Conservation (phyloP, 2,113 vertebrate genomes). For the Polypterus senegalus region DNA sequence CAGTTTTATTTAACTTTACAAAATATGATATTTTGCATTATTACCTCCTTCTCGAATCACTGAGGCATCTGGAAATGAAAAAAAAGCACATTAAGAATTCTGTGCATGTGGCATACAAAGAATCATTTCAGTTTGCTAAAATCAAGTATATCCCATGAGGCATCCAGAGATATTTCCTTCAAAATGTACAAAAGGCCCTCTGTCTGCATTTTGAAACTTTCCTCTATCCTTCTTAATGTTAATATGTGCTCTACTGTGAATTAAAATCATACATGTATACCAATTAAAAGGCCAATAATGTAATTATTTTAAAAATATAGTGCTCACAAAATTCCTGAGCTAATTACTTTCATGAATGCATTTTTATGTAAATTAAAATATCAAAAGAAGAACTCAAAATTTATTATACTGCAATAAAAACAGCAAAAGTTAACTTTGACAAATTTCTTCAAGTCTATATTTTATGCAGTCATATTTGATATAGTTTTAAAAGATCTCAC, state of each 20-base stretch:
- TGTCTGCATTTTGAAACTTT: conserved; percentile 3
- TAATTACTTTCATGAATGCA: neutral
- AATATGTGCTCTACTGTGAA: neutral
- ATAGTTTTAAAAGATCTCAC: conserved; percentile 13
- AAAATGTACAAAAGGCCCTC: conserved; percentile 26
- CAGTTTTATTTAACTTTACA: conserved; percentile 4
- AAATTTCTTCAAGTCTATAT: neutral
- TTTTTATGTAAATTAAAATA: neutral
- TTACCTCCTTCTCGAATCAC: conserved; percentile 60
- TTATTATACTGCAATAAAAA: neutral
- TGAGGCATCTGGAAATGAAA: conserved; percentile 53
- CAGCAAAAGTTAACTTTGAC: neutral
- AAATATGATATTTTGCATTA: conserved; percentile 21
- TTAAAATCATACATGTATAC: conserved; percentile 5
- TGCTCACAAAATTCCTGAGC: neutral
- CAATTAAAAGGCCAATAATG: conserved; percentile 3
- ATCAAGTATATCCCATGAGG: conserved; percentile 12
- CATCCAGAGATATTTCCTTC: conserved; percentile 23
- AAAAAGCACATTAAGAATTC: conserved; percentile 18
- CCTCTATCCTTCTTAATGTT: conserved; percentile 5
- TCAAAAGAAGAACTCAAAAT: neutral
- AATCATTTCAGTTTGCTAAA: too few species aligned
- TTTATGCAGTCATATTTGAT: neutral
- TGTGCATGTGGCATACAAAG: too few species aligned
- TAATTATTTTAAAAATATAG: rapidly evolving